Evolutionary conservation across 2,113 vertebrate genomes (phyloP).

Genomic region (Hemicordylus capensis): DNA sequence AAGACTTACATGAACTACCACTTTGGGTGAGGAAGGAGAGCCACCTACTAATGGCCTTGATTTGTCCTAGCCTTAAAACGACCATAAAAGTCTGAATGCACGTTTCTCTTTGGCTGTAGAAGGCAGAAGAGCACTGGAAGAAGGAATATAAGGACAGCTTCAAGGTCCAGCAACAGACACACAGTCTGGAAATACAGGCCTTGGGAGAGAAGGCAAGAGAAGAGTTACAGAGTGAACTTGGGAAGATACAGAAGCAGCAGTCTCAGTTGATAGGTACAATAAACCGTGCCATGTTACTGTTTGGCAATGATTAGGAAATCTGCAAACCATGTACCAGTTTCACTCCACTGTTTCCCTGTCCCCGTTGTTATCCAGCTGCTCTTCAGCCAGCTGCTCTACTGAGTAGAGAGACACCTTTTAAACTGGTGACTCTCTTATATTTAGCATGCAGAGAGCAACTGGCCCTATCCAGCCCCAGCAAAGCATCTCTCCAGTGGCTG

Average conservation of each 20-base stretch:
- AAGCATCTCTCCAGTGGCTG: too few relatives aligned
- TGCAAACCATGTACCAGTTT: slow-evolving; percentile 18
- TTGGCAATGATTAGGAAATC: neutral
- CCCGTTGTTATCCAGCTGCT: neutral
- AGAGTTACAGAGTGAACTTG: slow-evolving; percentile 83
- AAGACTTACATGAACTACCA: neutral
- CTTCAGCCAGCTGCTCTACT: neutral
- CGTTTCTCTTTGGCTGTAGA: slow-evolving; percentile 61
- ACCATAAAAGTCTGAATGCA: neutral
- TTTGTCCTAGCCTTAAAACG: slow-evolving; percentile 5
- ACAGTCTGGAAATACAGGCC: slow-evolving; percentile 79
- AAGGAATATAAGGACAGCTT: slow-evolving; percentile 70
- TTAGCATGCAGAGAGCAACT: too few relatives aligned
- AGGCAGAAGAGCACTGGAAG: slow-evolving; percentile 71
- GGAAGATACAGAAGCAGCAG: slow-evolving; percentile 84
- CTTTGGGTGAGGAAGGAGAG: slow-evolving; percentile 12
- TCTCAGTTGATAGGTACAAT: slow-evolving; percentile 84
- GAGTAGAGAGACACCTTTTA: too few relatives aligned
- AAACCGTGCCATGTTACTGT: neutral
- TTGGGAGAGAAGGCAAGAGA: slow-evolving; percentile 84
- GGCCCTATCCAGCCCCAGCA: too few relatives aligned
- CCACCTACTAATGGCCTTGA: neutral
- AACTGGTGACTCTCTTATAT: too few relatives aligned
- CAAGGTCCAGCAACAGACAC: slow-evolving; percentile 78
- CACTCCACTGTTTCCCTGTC: slow-evolving; percentile 17